Base-by-base conservation (phyloP, 2,113 vertebrate genomes). In the Cyprinodon brontotheroides region DNA sequence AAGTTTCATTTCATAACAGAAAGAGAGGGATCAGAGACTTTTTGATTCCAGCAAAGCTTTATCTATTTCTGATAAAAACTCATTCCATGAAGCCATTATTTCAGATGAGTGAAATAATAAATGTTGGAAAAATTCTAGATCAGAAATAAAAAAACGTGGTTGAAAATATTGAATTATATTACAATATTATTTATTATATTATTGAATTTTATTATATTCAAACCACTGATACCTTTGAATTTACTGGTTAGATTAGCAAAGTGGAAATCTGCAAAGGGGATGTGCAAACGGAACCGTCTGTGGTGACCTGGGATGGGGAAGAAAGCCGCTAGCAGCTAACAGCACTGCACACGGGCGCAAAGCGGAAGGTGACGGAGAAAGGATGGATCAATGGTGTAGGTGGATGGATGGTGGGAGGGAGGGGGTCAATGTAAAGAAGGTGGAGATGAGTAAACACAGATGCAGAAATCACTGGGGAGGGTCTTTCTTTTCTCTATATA, bases 331-430 rank as follows among this genome's bases (percentile, higher is more conserved):
- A 57, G 79, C 72, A 86, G 89, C 87, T 89, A 72, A 84, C 92
- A 93, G 76, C 90, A 90, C 91, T 74, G 90, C 93, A 94, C 89
- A 85, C 91, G 17, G 83, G 88, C 29, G 29, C 86, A 79, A 90
- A 91, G 90, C 90, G 65, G 71, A 72, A 75, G 65, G 69, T 9
- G 3, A 65, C 47, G 69, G 53, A 29, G 47, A 36, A 57, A 43
- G 72, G 37, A 2, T 38, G 65, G 78, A 22, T 65, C 20, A 74
- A 83, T 78, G 73, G 64, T 67, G 57, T 36, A 76, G 80, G 70
- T 63, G 77, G 70, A 17, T 48, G 78, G 36, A 1, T 29, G 29
- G 72, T 36, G 71, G 65, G 70, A 3, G 37, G 69, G 62, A 68
- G 4, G 38, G 38, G 70, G 75, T 87, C 79, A 86, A 81, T 68